Base-by-base conservation (phyloP, 2,113 vertebrate species). In the Pelusios castaneus region DNA sequence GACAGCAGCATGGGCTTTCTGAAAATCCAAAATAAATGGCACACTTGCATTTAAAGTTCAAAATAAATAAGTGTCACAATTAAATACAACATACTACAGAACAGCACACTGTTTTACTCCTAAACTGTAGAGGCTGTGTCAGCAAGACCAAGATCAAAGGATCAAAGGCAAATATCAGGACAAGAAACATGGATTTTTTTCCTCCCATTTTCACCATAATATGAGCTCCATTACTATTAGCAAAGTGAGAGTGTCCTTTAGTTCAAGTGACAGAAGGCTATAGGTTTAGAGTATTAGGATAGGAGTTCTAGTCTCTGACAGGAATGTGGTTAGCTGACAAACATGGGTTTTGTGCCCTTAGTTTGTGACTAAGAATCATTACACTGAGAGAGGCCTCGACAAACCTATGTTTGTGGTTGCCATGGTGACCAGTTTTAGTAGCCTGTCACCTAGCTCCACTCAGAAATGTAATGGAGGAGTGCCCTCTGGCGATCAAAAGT, bases 51-150 rank as follows among this genome's bases (percentile, higher is more conserved):
- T 92, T 85, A 76, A 29, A 94, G 91, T 95, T 93, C 14, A 92
- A 87, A 94, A 93, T 38, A 91, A 91, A 95, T 27, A 19, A 34
- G 38, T 92, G 52, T 52, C 91, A 85, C 91, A 94, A 93, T 92
- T 80, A 95, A 92, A 83, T n/a, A 82, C 25, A 67, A 67, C 38
- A 67, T 67, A 38, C 34, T 21, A 67, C 16, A 19, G 34, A 60
- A 60, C 29, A 60, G 29, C 34, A 60, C 43, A 24, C 80, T 67
- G 21, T 43, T 60, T 47, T 88, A 86, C 63, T 91, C 43, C 43
- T 94, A 89, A 91, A 81, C 92, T 56, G 17, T 85, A 88, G 13
- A 83, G 80, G 29, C 29, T 83, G 6, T 45, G 91, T 49, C 38
- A 85, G 47, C 21, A 85, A n/a, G n/a, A n/a, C n/a, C n/a, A 87